phyloP scores from a whole-genome alignment of 1,140 invertebrate species.

The Drosophila elegans region DNA sequence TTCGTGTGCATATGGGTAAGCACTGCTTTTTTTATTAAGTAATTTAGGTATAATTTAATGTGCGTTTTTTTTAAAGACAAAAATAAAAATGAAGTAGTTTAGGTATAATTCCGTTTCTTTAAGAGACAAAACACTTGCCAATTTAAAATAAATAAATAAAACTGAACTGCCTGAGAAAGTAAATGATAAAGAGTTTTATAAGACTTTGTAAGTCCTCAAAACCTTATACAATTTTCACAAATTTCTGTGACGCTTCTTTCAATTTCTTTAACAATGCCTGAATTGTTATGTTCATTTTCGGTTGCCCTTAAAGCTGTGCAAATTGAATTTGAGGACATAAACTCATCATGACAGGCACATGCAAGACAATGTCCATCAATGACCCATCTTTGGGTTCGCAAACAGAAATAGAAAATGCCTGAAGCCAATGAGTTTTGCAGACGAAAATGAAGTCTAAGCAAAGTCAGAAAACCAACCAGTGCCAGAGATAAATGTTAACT shows the following conservation, averaged over 20 bases:
- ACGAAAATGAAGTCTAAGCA: not conserved
- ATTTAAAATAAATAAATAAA: too few relatives aligned
- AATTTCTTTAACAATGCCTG: not conserved
- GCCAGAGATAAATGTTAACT: conserved; percentile 16
- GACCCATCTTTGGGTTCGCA: conserved; percentile 13
- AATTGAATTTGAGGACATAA: conserved; percentile 34
- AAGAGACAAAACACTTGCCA: too few relatives aligned
- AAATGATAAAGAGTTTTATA: too few relatives aligned
- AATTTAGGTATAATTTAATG: not conserved
- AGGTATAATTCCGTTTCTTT: not conserved
- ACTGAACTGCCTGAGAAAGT: too few relatives aligned
- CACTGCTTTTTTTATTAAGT: too few relatives aligned
- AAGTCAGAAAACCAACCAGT: not conserved
- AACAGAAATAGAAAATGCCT: conserved; percentile 12
- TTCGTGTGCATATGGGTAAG: too few relatives aligned
- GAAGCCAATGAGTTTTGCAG: conserved; percentile 16
- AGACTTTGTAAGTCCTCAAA: too few relatives aligned
- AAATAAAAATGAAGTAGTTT: too few relatives aligned
- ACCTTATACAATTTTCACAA: too few relatives aligned
- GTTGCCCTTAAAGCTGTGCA: not conserved
- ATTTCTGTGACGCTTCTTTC: too few relatives aligned
- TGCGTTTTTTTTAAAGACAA: not conserved
- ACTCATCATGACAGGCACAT: conserved; percentile 21
- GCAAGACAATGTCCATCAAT: conserved; percentile 45
- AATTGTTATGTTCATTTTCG: not conserved